Evolutionary conservation across 2,888 invertebrate genomes (phyloP).

Genomic region (Lasioglossum villosulum): DNA sequence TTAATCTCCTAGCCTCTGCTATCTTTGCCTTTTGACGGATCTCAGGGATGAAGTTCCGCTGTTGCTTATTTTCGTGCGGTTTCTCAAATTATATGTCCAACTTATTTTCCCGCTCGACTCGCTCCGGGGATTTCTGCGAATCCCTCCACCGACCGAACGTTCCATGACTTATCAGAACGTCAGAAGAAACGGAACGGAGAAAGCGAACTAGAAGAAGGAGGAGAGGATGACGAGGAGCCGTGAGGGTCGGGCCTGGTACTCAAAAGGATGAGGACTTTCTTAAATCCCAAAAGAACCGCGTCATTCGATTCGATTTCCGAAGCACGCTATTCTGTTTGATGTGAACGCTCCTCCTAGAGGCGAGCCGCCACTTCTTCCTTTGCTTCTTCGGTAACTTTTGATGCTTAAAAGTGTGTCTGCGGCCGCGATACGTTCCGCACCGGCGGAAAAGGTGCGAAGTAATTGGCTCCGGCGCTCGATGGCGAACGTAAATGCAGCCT

Average conservation of each 20-base stretch:
- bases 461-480: slow-evolving; percentile 45
- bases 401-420: slow-evolving; percentile 35
- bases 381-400: slow-evolving; percentile 31
- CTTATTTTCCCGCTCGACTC: slow-evolving; percentile 72
- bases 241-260: slow-evolving; percentile 6
- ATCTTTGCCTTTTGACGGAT: slow-evolving; percentile 62
- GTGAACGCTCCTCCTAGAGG: slow-evolving; percentile 17
- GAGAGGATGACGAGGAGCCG: background rate
- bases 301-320: slow-evolving; percentile 71
- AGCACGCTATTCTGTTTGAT: slow-evolving; percentile 56
- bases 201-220: background rate
- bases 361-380: slow-evolving; percentile 18
- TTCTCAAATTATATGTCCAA: slow-evolving; percentile 78
- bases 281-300: slow-evolving; percentile 69
- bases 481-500: slow-evolving; percentile 42
- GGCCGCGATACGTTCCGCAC: background rate
- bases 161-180: slow-evolving; percentile 53
- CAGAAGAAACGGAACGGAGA: slow-evolving; percentile 10
- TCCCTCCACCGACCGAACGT: slow-evolving; percentile 66
- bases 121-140: slow-evolving; percentile 69
- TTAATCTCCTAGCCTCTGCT: slow-evolving; percentile 66
- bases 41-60: slow-evolving; percentile 62
- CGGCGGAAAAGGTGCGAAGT: slow-evolving; percentile 24
- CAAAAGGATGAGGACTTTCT: slow-evolving; percentile 69
- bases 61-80: slow-evolving; percentile 69